phyloP scores from a whole-genome alignment of 2,888 invertebrate genomes.

The Cephus runcator region DNA sequence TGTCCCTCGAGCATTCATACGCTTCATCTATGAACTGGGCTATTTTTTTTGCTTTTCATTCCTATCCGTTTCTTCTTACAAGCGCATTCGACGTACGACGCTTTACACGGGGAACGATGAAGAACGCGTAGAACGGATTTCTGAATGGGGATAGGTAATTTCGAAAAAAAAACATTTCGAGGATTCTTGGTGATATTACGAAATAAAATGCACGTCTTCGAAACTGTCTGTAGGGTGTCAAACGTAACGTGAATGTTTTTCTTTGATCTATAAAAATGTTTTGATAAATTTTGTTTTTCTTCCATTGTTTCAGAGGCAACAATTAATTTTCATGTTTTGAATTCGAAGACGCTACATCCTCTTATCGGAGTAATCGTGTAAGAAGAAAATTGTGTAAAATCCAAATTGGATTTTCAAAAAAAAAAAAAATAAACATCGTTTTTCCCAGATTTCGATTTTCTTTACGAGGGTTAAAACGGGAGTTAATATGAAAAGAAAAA shows the following conservation, averaged over 20 bases:
- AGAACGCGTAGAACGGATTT: background rate
- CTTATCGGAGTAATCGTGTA: background rate
- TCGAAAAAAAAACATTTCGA: background rate
- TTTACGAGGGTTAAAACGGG: background rate
- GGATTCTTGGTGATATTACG: background rate
- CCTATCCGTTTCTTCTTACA: background rate
- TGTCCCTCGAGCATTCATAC: background rate
- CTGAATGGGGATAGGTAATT: background rate
- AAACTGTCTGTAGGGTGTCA: background rate
- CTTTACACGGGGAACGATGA: background rate
- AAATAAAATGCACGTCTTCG: background rate
- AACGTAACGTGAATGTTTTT: background rate
- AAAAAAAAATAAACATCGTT: background rate
- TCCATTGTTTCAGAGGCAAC: background rate
- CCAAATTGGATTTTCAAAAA: background rate
- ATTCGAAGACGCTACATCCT: background rate
- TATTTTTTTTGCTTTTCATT: conserved; percentile 16
- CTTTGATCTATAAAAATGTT: background rate
- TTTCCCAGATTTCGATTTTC: background rate
- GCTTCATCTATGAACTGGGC: background rate
- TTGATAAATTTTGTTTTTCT: background rate
- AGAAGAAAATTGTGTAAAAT: background rate
- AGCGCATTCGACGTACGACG: background rate
- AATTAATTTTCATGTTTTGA: too few species aligned
- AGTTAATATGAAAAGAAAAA: background rate